phyloP scores from a whole-genome alignment of 2,797 vertebrate genomes.

The Kryptolebias ocellatus region DNA sequence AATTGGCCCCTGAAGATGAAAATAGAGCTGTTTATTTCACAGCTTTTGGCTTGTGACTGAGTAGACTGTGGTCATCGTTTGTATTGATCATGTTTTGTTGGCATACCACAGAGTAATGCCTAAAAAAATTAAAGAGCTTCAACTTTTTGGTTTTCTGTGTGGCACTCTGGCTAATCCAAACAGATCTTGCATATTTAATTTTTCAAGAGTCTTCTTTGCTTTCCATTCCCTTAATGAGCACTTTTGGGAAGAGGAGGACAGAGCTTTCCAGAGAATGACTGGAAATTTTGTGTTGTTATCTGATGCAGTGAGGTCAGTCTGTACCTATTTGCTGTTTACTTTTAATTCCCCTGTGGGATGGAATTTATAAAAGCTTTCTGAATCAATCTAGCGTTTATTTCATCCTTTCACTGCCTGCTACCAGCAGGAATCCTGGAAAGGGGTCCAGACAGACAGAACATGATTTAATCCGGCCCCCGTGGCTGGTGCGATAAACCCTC shows the following conservation, averaged over 20 bases:
- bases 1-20: slow-evolving; percentile 44
- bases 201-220: slow-evolving; percentile 50
- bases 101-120: slow-evolving; percentile 40
- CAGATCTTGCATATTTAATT: slow-evolving; percentile 49
- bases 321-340: neutral
- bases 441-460: slow-evolving; percentile 65
- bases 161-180: slow-evolving; percentile 39
- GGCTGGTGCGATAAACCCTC: slow-evolving; percentile 66
- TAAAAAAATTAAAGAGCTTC: slow-evolving; percentile 29
- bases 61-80: slow-evolving; percentile 43
- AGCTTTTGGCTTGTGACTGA: slow-evolving; percentile 42
- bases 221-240: slow-evolving; percentile 33
- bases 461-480: slow-evolving; percentile 72
- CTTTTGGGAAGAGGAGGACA: slow-evolving; percentile 53
- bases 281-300: neutral
- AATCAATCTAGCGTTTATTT: slow-evolving; percentile 71
- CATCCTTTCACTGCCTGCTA: slow-evolving; percentile 69
- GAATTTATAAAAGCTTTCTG: slow-evolving; percentile 40
- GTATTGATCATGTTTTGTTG: slow-evolving; percentile 57
- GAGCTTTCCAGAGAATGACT: neutral
- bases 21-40: slow-evolving; percentile 60
- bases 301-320: neutral
- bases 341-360: slow-evolving; percentile 33
- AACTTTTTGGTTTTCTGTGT: slow-evolving; percentile 56
- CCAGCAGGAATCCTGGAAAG: slow-evolving; percentile 68